phyloP scores from a whole-genome alignment of 2,797 vertebrate species.

The Diplodus puntazzo region DNA sequence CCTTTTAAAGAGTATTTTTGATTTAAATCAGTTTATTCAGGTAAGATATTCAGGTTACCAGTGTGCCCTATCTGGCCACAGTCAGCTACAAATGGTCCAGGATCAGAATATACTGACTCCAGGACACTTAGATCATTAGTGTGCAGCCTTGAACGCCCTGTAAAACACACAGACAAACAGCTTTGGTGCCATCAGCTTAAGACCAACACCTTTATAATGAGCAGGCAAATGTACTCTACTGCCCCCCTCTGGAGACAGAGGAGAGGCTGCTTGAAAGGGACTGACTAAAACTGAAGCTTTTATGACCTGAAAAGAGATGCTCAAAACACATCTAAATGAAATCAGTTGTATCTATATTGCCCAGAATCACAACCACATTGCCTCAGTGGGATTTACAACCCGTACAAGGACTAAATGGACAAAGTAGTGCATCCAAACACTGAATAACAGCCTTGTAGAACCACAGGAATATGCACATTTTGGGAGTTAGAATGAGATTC shows the following conservation, averaged over 20 bases:
- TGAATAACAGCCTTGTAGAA: neutral
- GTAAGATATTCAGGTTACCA: neutral
- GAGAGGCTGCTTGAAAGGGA: constrained; percentile 9
- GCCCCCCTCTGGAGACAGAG: constrained; percentile 61
- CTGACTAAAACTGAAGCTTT: neutral
- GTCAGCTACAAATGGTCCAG: constrained; percentile 7
- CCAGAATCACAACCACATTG: no score
- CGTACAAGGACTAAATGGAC: neutral
- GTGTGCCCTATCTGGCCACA: neutral
- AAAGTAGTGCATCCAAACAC: neutral
- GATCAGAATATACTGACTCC: neutral
- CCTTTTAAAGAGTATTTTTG: neutral
- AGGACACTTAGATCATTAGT: constrained; percentile 6
- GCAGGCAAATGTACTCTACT: constrained; percentile 30
- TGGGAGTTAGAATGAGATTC: neutral
- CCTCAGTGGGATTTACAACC: no score
- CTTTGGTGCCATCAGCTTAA: constrained; percentile 27
- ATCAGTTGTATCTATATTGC: no score
- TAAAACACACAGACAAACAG: neutral
- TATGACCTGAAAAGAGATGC: neutral
- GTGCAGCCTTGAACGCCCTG: neutral
- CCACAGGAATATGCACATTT: neutral
- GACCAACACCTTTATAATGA: constrained; percentile 43
- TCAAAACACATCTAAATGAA: neutral
- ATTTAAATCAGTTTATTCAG: neutral